Base-by-base conservation (phyloP, 2,888 invertebrate species). In the Spicauda simplicius region DNA sequence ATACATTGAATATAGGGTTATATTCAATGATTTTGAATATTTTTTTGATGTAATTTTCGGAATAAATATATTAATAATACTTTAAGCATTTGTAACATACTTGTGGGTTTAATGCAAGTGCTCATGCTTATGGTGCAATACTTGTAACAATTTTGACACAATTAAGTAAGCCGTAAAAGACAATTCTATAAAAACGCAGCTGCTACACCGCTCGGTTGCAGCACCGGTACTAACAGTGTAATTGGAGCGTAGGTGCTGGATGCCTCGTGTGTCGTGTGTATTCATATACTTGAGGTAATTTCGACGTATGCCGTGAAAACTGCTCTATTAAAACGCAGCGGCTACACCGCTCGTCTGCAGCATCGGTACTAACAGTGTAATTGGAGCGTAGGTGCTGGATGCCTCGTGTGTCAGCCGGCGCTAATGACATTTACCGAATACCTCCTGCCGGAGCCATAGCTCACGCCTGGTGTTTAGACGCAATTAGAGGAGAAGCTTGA, bases 401-500 rank as follows among this genome's bases (percentile, higher is more conserved):
- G 37, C 50, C 57, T 64, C 57, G 57, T 64, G 57, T 64, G 64
- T 64, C 64, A 52, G 56, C 63, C 41, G 48, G 64, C 55, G 64
- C 57, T 64, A 64, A 64, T 64, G 64, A 64, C 56, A 64, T 64
- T 57, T 57, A 57, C 64, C 57, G 57, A 64, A 64, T 64, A 19
- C 57, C 64, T 56, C 50, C 37, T 56, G 19, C 20, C 37, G 45
- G n/a, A 55, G 56, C 64, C 37, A 64, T 58, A 58, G 56, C 64
- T 57, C 64, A 52, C 58, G 64, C 16, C 50, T 16, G 8, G 25
- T 16, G 57, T 37, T 58, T 52, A 25, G 25, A 52, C 52, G 58
- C 64, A 52, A 64, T 64, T 64, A 64, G 52, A 58, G 52, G 50
- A 57, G 56, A 18, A 16, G 41, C 41, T 41, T 64, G 64, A 64